phyloP scores from a whole-genome alignment of 2,113 vertebrate species.

The Balaenoptera acutorostrata region DNA sequence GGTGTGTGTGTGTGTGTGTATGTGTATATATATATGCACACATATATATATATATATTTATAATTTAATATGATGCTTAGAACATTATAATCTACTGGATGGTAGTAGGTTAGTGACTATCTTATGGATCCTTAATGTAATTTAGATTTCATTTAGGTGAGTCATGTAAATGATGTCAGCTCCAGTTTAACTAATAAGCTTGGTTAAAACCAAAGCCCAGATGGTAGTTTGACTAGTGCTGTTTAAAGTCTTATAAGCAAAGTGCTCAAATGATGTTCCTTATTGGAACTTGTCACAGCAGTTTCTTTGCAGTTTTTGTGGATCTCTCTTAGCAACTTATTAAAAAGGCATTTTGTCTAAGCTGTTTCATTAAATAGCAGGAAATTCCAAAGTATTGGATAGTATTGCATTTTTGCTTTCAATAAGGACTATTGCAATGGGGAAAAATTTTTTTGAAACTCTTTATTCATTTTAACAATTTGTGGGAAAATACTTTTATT shows the following conservation, averaged over 20 bases:
- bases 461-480: neutral
- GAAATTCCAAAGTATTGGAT: slow-evolving; percentile 38
- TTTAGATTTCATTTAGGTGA: slow-evolving; percentile 37
- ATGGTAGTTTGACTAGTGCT: neutral
- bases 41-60: neutral
- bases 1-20: too few relatives aligned
- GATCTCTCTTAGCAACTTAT: slow-evolving; percentile 18
- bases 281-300: neutral
- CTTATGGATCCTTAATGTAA: slow-evolving; percentile 11
- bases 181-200: neutral
- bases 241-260: neutral
- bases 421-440: neutral
- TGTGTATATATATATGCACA: neutral
- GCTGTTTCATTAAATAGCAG: slow-evolving; percentile 28
- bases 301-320: slow-evolving; percentile 11
- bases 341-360: slow-evolving; percentile 49
- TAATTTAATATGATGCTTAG: neutral
- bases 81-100: neutral
- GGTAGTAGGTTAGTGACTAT: neutral
- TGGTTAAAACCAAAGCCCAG: slow-evolving; percentile 31
- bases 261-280: neutral
- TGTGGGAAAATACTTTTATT: neutral
- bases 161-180: neutral
- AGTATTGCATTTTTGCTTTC: slow-evolving; percentile 50
- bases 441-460: neutral